Conservation (phyloP, 1,140 invertebrate species). For the Antheraea pernyi region DNA sequence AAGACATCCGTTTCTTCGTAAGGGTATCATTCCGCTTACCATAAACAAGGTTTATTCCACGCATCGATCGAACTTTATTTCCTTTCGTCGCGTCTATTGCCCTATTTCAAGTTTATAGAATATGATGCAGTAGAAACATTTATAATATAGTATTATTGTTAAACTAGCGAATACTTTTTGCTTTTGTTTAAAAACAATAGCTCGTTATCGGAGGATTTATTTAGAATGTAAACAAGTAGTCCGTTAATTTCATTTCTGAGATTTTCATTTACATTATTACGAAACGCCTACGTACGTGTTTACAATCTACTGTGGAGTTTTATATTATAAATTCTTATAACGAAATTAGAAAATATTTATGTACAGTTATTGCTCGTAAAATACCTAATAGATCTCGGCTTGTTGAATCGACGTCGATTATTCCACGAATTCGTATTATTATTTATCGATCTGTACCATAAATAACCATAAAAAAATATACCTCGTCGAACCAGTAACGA, state of each 20-base stretch:
- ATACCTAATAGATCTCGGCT: constrained; percentile 18
- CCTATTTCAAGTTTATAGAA: constrained; percentile 26
- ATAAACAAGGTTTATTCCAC: constrained; percentile 31
- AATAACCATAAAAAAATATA: constrained; percentile 38
- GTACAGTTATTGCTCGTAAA: constrained; percentile 16
- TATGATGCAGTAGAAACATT: constrained; percentile 23
- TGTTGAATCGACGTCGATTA: constrained; percentile 21
- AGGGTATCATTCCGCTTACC: constrained; percentile 12
- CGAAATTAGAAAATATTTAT: constrained; percentile 17
- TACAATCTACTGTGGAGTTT: constrained; percentile 15
- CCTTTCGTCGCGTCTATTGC: constrained; percentile 26
- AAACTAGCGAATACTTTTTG: constrained; percentile 23
- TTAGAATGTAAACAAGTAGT: constrained; percentile 10
- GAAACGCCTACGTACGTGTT: constrained; percentile 17
- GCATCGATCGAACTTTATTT: no score
- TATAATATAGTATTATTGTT: constrained; percentile 15
- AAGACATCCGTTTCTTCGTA: background rate
- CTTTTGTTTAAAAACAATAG: constrained; percentile 15
- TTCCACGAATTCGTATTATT: constrained; percentile 38
- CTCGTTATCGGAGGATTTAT: background rate
- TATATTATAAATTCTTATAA: constrained; percentile 19
- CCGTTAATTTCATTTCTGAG: background rate
- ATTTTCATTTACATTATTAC: constrained; percentile 24
- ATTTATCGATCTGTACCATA: constrained; percentile 44
- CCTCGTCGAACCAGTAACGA: constrained; percentile 39